A percentile compares a stretch with the other conserved stretches of the same genome.
These are phyloP conservation scores for Liasis olivaceus DNA, from an alignment of 2,797 vertebrate genomes.

Conservation along the genomic window DNA sequence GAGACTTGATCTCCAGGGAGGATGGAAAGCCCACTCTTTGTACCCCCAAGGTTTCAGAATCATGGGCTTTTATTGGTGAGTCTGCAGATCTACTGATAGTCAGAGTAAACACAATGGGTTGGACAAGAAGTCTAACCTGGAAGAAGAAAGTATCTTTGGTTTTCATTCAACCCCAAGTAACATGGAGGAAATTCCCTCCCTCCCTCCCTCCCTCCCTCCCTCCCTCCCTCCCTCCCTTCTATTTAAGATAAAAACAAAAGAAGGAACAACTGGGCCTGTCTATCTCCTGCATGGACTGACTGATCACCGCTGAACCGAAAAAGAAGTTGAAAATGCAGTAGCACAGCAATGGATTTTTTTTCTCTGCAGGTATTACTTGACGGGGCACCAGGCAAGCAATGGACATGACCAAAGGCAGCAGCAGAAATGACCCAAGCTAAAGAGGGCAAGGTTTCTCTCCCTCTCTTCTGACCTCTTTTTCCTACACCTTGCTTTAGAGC, in stretches of 20 bases:
- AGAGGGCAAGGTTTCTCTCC: neutral
- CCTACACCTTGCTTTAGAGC: neutral
- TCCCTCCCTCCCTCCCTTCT: neutral
- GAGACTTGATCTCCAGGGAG: neutral
- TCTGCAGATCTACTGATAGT: neutral
- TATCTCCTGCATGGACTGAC: neutral
- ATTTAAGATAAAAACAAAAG: neutral
- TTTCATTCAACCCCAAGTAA: neutral
- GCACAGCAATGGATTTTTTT: neutral
- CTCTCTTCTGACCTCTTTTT: neutral
- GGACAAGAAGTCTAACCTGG: neutral
- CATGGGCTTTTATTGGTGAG: neutral
- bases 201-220: neutral
- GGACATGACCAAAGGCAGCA: neutral
- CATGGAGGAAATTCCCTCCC: neutral
- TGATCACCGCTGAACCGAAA: neutral
- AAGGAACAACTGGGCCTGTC: neutral
- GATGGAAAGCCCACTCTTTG: neutral
- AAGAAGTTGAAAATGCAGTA: neutral
- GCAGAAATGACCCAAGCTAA: neutral
- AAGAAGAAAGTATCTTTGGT: neutral
- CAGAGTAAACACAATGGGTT: neutral
- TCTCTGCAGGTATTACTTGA: neutral
- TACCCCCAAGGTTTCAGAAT: neutral
- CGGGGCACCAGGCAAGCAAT: neutral